Evolutionary conservation across 2,797 vertebrate genomes (phyloP), one percentile per base, ranked within the genome.

Genomic region (Girardinus metallicus): DNA sequence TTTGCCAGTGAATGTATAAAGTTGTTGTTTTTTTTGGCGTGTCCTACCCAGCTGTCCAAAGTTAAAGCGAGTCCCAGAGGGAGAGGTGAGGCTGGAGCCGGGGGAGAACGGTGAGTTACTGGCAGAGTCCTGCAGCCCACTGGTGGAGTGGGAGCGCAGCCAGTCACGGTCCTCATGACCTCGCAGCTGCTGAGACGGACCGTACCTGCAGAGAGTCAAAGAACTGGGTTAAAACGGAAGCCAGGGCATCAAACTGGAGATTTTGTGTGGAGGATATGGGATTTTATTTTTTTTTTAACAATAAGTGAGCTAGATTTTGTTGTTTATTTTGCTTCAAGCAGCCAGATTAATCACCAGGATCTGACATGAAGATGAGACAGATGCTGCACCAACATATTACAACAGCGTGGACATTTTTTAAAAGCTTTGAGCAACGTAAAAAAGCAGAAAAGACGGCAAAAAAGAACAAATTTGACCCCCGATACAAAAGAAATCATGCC

Each of bases 151-250:
- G 39, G 97, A 99, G 76, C 98, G 96, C n/a, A 99, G 96, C 98
- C 98, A 99, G 91, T 99, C 98, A 82, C 97, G 99, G 3, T 99
- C 98, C 73, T 99, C 98, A 4, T 98, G 97, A 21, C 95, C 90
- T 34, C 97, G 96, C 77, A 98, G 96, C 87, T 99, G 98, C n/a
- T 96, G 94, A 23, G 98, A 96, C 0, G 97, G 98, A 23, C 97
- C 93, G 1, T 97, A 99, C 95, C 98, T 99, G 87, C 26, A 90
- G 82, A 82, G 88, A 21, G 86, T 86, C 49, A 74, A 44, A 74
- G 51, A 29, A 23, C 47, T 29, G 18, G 41, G 21, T 92, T 71
- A 71, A 64, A 53, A 13, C 21, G 7, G 46, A 55, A 10, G 43
- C 0, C 5, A 76, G 21, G 55, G 76, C 44, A 80, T 18, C 4